Evolutionary conservation across 2,113 vertebrate species (phyloP).

Genomic region (Tricholaema leucomelas): DNA sequence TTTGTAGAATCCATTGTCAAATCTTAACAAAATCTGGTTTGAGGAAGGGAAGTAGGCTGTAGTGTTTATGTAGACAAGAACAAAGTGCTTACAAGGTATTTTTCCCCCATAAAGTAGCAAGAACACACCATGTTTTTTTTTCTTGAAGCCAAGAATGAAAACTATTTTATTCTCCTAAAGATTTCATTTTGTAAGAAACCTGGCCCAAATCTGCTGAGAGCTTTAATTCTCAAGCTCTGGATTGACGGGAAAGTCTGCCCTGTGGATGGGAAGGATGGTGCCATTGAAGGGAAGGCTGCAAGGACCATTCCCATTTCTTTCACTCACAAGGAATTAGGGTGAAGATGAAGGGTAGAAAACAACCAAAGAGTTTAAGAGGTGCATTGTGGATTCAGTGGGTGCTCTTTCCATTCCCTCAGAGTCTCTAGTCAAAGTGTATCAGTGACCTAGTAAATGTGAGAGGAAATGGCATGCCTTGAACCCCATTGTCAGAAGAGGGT

Average conservation of each 20-base stretch:
- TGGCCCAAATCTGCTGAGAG: background rate
- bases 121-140: background rate
- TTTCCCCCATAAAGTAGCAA: constrained; percentile 4
- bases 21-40: constrained; percentile 28
- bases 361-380: background rate
- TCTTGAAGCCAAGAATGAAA: background rate
- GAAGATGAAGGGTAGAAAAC: background rate
- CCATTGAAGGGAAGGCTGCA: background rate
- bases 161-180: background rate
- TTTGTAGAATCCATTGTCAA: background rate
- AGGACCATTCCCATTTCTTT: background rate
- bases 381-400: background rate
- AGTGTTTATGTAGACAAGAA: background rate
- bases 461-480: background rate
- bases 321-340: background rate
- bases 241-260: background rate
- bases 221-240: background rate
- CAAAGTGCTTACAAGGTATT: constrained; percentile 20
- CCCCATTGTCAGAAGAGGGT: background rate
- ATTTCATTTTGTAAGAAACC: background rate
- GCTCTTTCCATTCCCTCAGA: background rate
- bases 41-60: background rate
- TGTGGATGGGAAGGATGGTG: background rate
- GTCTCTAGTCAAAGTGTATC: background rate
- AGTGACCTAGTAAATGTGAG: background rate